Evolutionary conservation across 2,797 vertebrate genomes (phyloP), one percentile per base, ranked within the genome.

Genomic region (Benthosema pterotum): DNA sequence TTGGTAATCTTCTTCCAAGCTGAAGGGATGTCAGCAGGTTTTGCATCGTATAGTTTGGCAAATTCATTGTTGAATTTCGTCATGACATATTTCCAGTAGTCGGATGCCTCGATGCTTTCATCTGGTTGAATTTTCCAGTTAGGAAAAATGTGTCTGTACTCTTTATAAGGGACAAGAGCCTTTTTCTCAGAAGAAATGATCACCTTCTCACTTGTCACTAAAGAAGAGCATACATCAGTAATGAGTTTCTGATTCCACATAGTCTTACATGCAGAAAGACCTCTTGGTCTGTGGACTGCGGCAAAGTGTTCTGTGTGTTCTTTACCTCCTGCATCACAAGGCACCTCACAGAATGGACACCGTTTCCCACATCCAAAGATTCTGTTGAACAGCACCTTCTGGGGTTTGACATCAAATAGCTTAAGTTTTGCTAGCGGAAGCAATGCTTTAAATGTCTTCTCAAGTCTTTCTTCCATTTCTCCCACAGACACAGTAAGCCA

Each of bases 261-360:
- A 0, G 0, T 0, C 1, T 0, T 71, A 19, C 0, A 74, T 0
- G 0, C 0, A 3, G 78, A 72, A 1, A 91, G 69, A 57, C 83
- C 89, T 0, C 67, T 0, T 6, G 90, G 68, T 0, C 87, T 81
- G 78, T 91, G 91, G 3, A 87, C 0, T 6, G 60, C 13, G 47
- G 86, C 51, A 11, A 7, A 60, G 18, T 93, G 91, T 0, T 84
- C 11, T 3, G 1, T 7, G 28, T 93, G 90, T 0, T 0, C n/a
- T 0, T 13, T 11, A 18, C 63, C 86, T 67, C 52, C 85, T 19
- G 80, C 83, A 0, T 90, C 89, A 86, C 90, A 91, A 0, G 89
- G 79, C 0, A 45, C 65, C 18, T 0, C 13, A n/a, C 91, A 93
- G 57, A 92, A 92, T 0, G 91, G 91, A 76, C 91, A 92, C 63